Base-by-base conservation (phyloP, 2,888 invertebrate genomes). In the Cryptocheilus praepositus region DNA sequence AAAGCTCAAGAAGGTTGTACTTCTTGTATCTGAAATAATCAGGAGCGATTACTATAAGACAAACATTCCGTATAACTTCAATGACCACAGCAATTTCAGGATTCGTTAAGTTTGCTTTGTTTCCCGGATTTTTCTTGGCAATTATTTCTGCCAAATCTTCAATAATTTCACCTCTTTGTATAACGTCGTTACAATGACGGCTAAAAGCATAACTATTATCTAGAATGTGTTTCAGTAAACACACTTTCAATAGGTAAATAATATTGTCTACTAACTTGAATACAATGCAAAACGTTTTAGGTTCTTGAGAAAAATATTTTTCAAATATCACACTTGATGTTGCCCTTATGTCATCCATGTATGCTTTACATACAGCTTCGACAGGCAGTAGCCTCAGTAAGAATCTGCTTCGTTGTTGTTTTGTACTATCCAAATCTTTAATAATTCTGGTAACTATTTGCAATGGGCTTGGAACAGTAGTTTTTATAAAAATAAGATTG, bases 401-500 rank as follows among this genome's bases (percentile, higher is more conserved):
- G 89, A 92, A 94, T 77, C 95, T 91, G 0, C 95, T 93, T 88
- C 94, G 94, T 80, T 93, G 93, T 66, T 92, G 89, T 81, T 93
- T 93, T 0, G 92, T 94, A 19, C 91, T 86, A 58, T 91, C 89
- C 68, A 97, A 90, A 83, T 96, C 95, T 79, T 93, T 91, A 54
- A 97, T 90, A 68, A 98, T 95, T 62, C 90, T 90, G 19, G 92
- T 89, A 0, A 93, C 94, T 25, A 98, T 83, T 73, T 92, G 91
- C 64, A 93, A 92, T 3, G 97, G 96, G 89, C 95, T 92, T 46
- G 92, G 91, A 55, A 96, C 89, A 53, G 92, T 94, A 0, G 95
- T 95, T 86, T 92, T 93, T 72, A 98, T 96, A 83, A 98, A 98
- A 71, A 98, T 89, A 81, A 95, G 93, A 87, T 97, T 97, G 56